Evolutionary conservation across 1,140 invertebrate species (phyloP), one percentile per base, ranked within the genome.

Genomic region (Stratiolaelaps scimitus): DNA sequence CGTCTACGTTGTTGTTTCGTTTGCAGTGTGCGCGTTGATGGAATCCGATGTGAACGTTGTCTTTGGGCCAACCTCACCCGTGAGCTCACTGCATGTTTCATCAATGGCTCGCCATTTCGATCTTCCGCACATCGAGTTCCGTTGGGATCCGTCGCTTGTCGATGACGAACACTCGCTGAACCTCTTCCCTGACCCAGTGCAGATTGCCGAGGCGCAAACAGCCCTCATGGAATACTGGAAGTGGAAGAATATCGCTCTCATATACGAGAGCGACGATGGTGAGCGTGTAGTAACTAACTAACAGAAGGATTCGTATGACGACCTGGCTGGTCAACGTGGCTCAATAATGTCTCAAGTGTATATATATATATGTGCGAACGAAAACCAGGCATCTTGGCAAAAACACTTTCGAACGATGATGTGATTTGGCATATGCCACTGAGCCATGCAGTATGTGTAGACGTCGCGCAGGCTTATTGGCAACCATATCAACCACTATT

Each of bases 171-270:
- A 60, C 53, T 60, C 53, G 17, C 53, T 60, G 17, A 60, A 60
- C 34, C 23, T 60, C 15, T 60, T 60, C 23, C 53, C 53, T 34
- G 53, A 60, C 23, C 53, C 53, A 15, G 53, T 60, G 10, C 53
- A 60, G 53, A 60, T 60, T 60, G 53, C 53, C 4, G 53, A 60
- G 53, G 53, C 53, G 13, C 53, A 60, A 34, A 60, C 53, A 34
- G 53, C 53, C 23, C 53, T 60, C 26, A 60, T 60, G 53, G 53
- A 60, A 23, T 60, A 60, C 53, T 60, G 53, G 53, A 60, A 60
- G 26, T 60, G 53, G 53, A 60, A 26, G 34, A 26, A 60, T 34
- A 60, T 60, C 26, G 53, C 53, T 26, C 53, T 60, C 15, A 60
- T 60, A 26, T 60, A 60, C 53, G 53, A 60, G 23, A 60, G 53